Evolutionary conservation across 1,140 invertebrate genomes (phyloP), one percentile per base, ranked within the genome.

Genomic region (Diachasma alloeum): DNA sequence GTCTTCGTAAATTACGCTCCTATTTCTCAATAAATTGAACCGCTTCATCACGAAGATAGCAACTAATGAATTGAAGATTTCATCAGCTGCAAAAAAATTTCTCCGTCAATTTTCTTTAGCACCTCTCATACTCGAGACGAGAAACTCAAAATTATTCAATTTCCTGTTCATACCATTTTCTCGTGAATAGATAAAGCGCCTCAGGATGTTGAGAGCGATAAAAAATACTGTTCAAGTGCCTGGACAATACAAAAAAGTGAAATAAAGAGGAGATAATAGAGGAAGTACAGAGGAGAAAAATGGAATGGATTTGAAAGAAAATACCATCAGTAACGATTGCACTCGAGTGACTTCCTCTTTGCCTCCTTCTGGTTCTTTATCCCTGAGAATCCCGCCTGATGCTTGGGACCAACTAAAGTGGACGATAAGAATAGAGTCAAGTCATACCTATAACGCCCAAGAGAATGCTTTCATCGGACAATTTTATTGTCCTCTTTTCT

Each of bases 281-380:
- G 42, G 19, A 24, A 46, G 24, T 46, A 13, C n/a, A 48, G 44
- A n/a, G 17, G 44, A 24, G 44, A 71, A 71, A 46, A 71, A 71
- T 71, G 42, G 44, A 26, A 46, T 71, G 44, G 22, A 46, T 42
- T 71, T 26, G 69, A 46, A 71, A 48, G 42, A 71, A 71, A 71
- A 71, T 71, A 46, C 42, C 42, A 71, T 71, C 31, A 72, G 70
- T 72, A 36, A 37, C 70, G 70, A 56, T 72, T 71, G 69, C 39
- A 46, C 69, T 71, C 42, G 44, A 71, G 69, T 71, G 69, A 63
- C 69, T 71, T 71, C 69, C 69, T 71, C 69, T 71, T 46, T 71
- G 42, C 44, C 42, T 46, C 42, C 42, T 71, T 63, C 19, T 63
- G 59, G 59, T 26, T 63, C 59, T 63, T 26, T 26, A 63, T 63